phyloP scores from a whole-genome alignment of 1,140 invertebrate species.

The Heliothis subflexa region DNA sequence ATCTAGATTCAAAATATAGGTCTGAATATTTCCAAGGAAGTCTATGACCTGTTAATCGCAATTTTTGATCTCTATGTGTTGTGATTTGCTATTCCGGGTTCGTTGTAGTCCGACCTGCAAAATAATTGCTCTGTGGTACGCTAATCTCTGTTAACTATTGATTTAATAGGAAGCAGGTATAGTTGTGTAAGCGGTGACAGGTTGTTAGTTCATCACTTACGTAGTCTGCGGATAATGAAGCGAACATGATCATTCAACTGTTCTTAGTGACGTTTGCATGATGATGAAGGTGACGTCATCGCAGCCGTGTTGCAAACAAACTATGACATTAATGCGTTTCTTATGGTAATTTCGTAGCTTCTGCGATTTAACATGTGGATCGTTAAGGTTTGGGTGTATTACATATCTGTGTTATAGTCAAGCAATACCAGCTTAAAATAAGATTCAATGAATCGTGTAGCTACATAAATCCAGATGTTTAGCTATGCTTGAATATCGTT shows the following conservation, averaged over 20 bases:
- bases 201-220: conserved; percentile 27
- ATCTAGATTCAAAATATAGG: neutral
- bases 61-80: neutral
- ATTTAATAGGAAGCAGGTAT: conserved; percentile 21
- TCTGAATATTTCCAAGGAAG: neutral
- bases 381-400: too few species aligned
- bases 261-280: neutral
- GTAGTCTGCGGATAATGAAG: conserved; percentile 22
- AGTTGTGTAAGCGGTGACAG: conserved; percentile 26
- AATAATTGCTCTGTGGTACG: neutral
- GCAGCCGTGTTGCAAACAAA: too few species aligned
- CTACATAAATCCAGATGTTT: too few species aligned
- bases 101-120: too few species aligned
- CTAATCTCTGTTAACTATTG: conserved; percentile 9
- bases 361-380: too few species aligned
- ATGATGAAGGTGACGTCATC: neutral
- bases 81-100: neutral
- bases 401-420: too few species aligned
- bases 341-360: too few species aligned
- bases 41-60: neutral
- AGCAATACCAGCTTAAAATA: too few species aligned
- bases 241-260: neutral
- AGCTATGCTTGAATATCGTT: too few species aligned
- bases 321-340: neutral
- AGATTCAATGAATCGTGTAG: too few species aligned